These are phyloP conservation scores for Heliangelus exortis DNA, from an alignment of 2,797 vertebrate genomes.

Conservation along the genomic window DNA sequence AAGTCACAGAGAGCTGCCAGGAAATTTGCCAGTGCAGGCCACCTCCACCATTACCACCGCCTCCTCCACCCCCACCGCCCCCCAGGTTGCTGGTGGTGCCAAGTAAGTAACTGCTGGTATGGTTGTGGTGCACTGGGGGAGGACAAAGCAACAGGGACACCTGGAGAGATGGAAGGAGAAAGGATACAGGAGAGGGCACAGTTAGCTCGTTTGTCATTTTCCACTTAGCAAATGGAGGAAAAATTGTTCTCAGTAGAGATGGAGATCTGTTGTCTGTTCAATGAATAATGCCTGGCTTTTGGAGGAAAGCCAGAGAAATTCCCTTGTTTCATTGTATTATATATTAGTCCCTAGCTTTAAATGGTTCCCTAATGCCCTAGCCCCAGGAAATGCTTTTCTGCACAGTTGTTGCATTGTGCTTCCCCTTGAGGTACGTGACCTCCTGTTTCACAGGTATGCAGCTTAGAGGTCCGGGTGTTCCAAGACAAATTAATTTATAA, in stretches of 20 bases:
- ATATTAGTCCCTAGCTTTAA: neutral
- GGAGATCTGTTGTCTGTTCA: slow-evolving; percentile 67
- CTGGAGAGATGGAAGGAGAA: neutral
- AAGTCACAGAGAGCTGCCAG: slow-evolving; percentile 89
- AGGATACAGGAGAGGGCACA: slow-evolving; percentile 6
- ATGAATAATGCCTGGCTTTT: slow-evolving; percentile 51
- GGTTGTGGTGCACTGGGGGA: neutral
- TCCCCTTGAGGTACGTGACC: neutral
- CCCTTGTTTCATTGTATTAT: neutral
- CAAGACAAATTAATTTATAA: neutral
- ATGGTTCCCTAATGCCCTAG: neutral
- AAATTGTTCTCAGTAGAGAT: slow-evolving; percentile 62
- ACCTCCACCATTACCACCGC: slow-evolving; percentile 86
- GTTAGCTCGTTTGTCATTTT: slow-evolving; percentile 65
- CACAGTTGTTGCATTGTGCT: accelerated
- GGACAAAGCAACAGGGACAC: accelerated
- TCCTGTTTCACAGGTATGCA: neutral
- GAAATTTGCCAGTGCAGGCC: slow-evolving; percentile 91
- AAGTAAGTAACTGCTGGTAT: slow-evolving; percentile 64
- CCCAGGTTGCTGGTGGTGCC: slow-evolving; percentile 76
- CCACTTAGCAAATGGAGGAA: slow-evolving; percentile 71
- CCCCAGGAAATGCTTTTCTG: neutral
- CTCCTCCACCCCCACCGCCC: slow-evolving; percentile 89
- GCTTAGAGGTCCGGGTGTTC: neutral
- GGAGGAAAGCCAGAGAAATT: slow-evolving; percentile 50